Conservation (phyloP, 2,888 invertebrate species). For the Agrotis puta region DNA sequence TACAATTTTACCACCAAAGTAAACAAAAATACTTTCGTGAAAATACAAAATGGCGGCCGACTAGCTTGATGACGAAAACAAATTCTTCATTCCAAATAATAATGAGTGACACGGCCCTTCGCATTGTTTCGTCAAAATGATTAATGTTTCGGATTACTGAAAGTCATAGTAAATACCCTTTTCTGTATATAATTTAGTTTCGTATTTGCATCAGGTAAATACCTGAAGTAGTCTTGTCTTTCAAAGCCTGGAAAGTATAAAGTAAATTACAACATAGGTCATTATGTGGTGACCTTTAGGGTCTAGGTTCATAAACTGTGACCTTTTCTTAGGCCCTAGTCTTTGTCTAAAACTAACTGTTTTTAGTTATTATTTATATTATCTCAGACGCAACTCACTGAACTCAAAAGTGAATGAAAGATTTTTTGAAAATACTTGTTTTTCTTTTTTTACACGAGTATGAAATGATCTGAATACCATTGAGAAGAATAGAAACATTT, state of each 20-base stretch:
- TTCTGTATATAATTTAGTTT: neutral
- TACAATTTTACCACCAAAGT: neutral
- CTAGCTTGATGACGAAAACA: conserved; percentile 17
- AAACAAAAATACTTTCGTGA: conserved; percentile 2
- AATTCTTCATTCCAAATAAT: conserved; percentile 43
- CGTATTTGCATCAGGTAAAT: neutral
- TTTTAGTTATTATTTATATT: neutral
- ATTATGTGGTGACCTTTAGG: neutral
- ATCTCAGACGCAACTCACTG: neutral
- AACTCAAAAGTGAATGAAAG: neutral
- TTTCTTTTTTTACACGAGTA: too few species aligned
- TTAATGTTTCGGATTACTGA: conserved; percentile 39
- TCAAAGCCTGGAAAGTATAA: neutral
- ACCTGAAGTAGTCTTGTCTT: neutral
- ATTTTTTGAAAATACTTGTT: neutral
- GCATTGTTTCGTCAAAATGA: conserved; percentile 52
- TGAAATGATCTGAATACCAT: too few species aligned
- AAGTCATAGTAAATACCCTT: conserved; percentile 7
- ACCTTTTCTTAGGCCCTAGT: conserved; percentile 2
- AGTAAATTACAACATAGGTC: conserved; percentile 13
- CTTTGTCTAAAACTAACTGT: neutral
- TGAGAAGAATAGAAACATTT: too few species aligned
- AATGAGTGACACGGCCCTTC: conserved; percentile 41
- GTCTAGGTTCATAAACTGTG: neutral
- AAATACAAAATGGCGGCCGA: conserved; percentile 42